These are phyloP conservation scores for Spodoptera exigua DNA, from an alignment of 2,888 invertebrate species.

Conservation along the genomic window DNA sequence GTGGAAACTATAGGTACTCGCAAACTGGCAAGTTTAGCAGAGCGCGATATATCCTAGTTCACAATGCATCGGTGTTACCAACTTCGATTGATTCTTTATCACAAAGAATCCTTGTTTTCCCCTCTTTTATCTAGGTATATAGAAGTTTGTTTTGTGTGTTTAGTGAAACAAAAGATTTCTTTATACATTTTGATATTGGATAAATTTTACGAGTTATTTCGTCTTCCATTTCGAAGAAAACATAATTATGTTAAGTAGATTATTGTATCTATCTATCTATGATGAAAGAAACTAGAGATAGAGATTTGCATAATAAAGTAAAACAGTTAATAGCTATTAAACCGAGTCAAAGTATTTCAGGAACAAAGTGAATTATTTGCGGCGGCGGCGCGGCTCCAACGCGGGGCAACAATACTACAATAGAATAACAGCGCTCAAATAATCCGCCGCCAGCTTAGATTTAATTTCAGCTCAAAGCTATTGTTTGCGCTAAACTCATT, in stretches of 20 bases:
- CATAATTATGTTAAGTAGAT: too few species aligned
- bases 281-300: too few species aligned
- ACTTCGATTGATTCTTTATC: slow-evolving; percentile 1
- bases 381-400: neutral
- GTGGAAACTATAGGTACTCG: slow-evolving; percentile 20
- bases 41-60: slow-evolving; percentile 1
- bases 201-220: too few species aligned
- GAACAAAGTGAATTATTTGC: slow-evolving; percentile 22
- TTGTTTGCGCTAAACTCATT: slow-evolving; percentile 44
- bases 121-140: too few species aligned
- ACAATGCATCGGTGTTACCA: neutral
- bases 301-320: neutral
- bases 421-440: slow-evolving; percentile 41
- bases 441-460: slow-evolving; percentile 43
- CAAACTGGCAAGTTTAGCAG: slow-evolving; percentile 3
- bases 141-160: too few species aligned
- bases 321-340: slow-evolving; percentile 1
- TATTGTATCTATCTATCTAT: too few species aligned
- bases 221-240: too few species aligned
- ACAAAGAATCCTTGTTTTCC: too few species aligned
- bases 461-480: slow-evolving; percentile 40
- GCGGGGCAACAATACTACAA: slow-evolving; percentile 36
- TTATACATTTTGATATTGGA: too few species aligned
- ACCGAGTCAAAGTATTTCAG: slow-evolving; percentile 16
- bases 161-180: too few species aligned